A percentile compares a stretch with the other conserved stretches of the same genome.
These are phyloP conservation scores for Peromyscus attwateri DNA, from an alignment of 2,797 vertebrate species.

Conservation along the genomic window DNA sequence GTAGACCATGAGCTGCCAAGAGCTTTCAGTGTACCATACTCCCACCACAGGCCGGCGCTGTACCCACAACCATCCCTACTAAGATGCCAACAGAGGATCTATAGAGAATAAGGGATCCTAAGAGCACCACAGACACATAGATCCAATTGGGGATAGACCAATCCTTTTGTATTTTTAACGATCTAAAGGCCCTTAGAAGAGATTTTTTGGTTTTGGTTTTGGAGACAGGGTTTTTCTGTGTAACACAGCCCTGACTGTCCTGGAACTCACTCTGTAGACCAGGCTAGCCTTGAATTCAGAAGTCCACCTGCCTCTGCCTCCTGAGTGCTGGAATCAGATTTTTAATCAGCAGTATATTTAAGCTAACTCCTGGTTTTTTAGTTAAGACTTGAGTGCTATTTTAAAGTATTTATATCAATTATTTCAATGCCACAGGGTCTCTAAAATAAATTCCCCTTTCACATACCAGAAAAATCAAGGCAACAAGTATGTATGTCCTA, in stretches of 20 bases:
- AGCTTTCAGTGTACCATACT: neutral
- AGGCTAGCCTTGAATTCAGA: neutral
- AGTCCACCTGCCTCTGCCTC: neutral
- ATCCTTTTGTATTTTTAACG: too few species aligned
- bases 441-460: conserved; percentile 14
- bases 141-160: neutral
- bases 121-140: neutral
- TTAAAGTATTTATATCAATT: neutral
- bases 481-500: neutral
- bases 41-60: neutral
- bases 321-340: neutral
- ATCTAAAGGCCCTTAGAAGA: neutral
- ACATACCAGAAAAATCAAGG: neutral
- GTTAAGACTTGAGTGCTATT: conserved; percentile 35
- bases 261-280: neutral
- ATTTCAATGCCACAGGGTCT: neutral
- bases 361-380: neutral
- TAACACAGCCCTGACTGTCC: neutral
- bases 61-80: neutral
- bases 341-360: neutral
- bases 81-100: neutral
- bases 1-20: neutral
- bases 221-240: neutral
- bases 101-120: neutral
- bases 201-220: neutral